phyloP scores from a whole-genome alignment of 2,888 invertebrate genomes.

The Drosophila niveifrons region DNA sequence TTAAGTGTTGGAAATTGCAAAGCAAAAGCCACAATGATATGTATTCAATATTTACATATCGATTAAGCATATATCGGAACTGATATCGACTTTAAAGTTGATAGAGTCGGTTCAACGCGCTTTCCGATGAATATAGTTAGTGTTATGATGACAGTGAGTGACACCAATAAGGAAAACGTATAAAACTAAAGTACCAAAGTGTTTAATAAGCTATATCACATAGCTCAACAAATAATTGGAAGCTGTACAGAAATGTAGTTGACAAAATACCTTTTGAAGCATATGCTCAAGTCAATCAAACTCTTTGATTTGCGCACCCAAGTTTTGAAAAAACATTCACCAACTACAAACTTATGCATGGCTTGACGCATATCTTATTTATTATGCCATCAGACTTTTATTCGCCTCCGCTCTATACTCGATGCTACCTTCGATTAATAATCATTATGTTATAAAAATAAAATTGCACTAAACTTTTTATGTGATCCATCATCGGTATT shows the following conservation, averaged over 20 bases:
- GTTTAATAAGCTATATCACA: too few species aligned
- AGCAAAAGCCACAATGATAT: too few species aligned
- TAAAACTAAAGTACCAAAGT: too few species aligned
- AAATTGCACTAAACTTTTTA: constrained; percentile 74
- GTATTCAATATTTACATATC: too few species aligned
- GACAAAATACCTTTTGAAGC: neutral
- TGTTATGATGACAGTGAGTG: too few species aligned
- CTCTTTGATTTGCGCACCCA: constrained; percentile 12
- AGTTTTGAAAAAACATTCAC: neutral
- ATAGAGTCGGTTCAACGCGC: too few species aligned
- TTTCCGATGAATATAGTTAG: too few species aligned
- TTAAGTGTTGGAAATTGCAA: too few species aligned
- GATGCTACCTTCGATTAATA: constrained; percentile 53
- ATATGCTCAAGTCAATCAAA: neutral
- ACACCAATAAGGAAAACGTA: too few species aligned
- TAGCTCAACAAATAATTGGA: neutral
- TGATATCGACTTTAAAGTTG: too few species aligned
- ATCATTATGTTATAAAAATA: constrained; percentile 72
- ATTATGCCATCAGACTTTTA: constrained; percentile 13
- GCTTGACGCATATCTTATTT: constrained; percentile 12
- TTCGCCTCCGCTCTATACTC: constrained; percentile 24
- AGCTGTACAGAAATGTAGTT: neutral
- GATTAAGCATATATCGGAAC: too few species aligned
- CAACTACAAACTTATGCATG: constrained; percentile 19
- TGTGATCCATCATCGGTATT: constrained; percentile 75